Conservation (phyloP, 2,113 vertebrate species). For the Microcebus lehilahytsara region DNA sequence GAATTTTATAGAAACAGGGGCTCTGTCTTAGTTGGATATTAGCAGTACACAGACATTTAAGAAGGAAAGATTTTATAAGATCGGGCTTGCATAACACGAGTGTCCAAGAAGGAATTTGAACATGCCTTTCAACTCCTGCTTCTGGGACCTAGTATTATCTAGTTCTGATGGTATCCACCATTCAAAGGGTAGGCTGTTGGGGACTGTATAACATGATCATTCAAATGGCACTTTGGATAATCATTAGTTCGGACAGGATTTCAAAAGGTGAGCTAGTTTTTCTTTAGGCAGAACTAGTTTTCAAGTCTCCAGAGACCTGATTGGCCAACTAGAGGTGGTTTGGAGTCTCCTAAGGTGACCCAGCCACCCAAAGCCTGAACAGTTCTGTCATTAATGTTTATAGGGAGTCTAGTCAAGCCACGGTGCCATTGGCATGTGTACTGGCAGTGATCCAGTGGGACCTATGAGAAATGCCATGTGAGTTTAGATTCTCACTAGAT, state of each 20-base stretch:
- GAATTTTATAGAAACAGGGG: conserved; percentile 12
- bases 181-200: background rate
- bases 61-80: background rate
- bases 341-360: background rate
- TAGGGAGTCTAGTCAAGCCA: background rate
- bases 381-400: conserved; percentile 44
- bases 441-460: background rate
- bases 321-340: background rate
- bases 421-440: background rate
- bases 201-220: background rate
- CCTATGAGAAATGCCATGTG: background rate
- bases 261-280: background rate
- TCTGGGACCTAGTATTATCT: background rate
- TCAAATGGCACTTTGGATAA: background rate
- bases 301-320: background rate
- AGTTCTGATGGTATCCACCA: background rate
- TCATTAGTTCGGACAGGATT: conserved; percentile 40
- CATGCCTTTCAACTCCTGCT: background rate
- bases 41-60: background rate
- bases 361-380: background rate
- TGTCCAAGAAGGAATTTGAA: conserved; percentile 1
- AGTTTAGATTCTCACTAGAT: background rate
- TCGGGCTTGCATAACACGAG: background rate
- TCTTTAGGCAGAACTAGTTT: background rate
- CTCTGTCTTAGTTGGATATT: background rate